Evolutionary conservation across 2,888 invertebrate species (phyloP).

Genomic region (Sarcophaga carnaria): DNA sequence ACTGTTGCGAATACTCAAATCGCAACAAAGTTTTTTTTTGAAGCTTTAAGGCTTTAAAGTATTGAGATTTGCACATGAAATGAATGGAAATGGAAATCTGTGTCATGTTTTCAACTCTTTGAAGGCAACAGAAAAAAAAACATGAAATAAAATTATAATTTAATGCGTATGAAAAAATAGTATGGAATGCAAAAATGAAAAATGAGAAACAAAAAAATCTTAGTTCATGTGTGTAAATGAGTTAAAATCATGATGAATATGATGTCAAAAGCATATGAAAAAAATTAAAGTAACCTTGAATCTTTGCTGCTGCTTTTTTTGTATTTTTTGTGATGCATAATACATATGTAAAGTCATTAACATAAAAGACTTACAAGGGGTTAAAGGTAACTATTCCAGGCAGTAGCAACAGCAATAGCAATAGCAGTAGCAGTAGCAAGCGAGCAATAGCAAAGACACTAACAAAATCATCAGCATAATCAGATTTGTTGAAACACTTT

Average conservation of each 20-base stretch:
- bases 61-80: neutral
- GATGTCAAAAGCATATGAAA: neutral
- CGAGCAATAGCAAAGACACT: neutral
- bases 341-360: conserved; percentile 3
- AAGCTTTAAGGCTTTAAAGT: neutral
- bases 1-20: neutral
- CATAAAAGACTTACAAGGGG: conserved; percentile 20
- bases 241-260: neutral
- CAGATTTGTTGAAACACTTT: neutral
- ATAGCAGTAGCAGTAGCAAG: neutral
- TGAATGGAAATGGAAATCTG: neutral
- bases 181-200: conserved; percentile 21
- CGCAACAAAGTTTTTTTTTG: neutral
- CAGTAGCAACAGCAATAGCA: neutral
- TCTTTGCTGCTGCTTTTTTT: neutral
- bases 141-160: neutral
- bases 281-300: conserved; percentile 37
- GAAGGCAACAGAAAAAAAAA: neutral
- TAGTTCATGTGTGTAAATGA: neutral
- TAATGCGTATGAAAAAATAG: neutral
- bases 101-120: neutral
- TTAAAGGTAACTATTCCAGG: conserved; percentile 7
- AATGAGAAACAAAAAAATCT: conserved; percentile 3
- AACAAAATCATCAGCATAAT: neutral
- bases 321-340: conserved; percentile 13